Percentiles rank a stretch among this genome's conserved stretches.
Conservation (phyloP, 2,797 vertebrate species). For the Jordanella pulchra region DNA sequence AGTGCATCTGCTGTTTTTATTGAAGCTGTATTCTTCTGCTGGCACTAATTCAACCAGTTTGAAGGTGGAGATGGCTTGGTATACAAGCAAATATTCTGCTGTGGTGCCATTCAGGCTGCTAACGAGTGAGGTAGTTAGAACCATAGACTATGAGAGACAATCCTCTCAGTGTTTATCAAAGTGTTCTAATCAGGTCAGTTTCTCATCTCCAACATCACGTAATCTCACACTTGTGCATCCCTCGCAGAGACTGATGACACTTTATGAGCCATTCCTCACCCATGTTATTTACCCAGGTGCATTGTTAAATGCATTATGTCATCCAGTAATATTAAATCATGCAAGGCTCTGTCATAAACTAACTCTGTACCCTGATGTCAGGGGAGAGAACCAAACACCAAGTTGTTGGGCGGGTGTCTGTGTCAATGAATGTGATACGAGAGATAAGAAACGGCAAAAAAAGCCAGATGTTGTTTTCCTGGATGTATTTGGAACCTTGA, state of each 20-base stretch:
- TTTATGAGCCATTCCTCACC: conserved; percentile 68
- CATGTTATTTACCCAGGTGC: conserved; percentile 67
- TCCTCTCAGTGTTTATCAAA: conserved; percentile 69
- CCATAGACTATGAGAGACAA: conserved; percentile 59
- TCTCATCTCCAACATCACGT: conserved; percentile 73
- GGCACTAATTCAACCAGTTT: conserved; percentile 55
- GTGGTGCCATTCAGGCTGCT: conserved; percentile 41
- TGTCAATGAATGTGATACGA: conserved; percentile 66
- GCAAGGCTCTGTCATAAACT: conserved; percentile 57
- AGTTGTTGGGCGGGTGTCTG: conserved; percentile 49
- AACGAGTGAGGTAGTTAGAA: conserved; percentile 52
- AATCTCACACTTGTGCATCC: conserved; percentile 68
- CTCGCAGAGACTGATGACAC: conserved; percentile 62
- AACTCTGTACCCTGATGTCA: conserved; percentile 62
- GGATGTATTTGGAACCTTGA: conserved; percentile 56
- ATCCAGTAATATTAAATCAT: conserved; percentile 68
- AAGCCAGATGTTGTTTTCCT: conserved; percentile 81
- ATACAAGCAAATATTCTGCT: conserved; percentile 57
- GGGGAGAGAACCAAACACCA: conserved; percentile 58
- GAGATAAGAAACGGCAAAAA: conserved; percentile 66
- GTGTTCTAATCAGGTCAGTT: conserved; percentile 75
- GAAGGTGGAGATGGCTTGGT: conserved; percentile 59
- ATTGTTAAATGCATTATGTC: conserved; percentile 65
- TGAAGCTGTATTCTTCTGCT: conserved; percentile 51
- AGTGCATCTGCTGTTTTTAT: conserved; percentile 61